These are phyloP conservation scores for Ptychodera flava DNA, from an alignment of 35 echinoderm and acorn worm species.

Conservation along the genomic window DNA sequence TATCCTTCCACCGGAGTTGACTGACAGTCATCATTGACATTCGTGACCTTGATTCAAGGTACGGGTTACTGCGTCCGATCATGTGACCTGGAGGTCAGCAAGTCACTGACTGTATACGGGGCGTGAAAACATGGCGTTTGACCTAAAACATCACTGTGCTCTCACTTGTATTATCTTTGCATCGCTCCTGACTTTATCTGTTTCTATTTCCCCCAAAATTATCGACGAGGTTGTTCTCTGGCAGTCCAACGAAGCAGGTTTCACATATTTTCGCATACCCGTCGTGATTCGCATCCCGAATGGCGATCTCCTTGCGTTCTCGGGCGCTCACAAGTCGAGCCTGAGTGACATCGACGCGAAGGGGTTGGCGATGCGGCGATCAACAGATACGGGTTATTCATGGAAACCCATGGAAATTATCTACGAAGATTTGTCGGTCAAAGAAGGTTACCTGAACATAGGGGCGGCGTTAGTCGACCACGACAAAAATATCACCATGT, in stretches of 20 bases:
- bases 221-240: slow-evolving; percentile 42
- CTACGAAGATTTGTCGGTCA: slow-evolving; percentile 36
- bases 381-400: slow-evolving; percentile 18
- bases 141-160: too few species aligned
- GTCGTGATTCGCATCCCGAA: slow-evolving; percentile 8
- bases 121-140: too few species aligned
- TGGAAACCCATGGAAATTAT: slow-evolving; percentile 39
- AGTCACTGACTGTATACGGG: too few species aligned
- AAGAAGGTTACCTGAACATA: slow-evolving; percentile 62
- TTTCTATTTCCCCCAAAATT: slow-evolving; percentile 35
- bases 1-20: too few species aligned
- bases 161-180: too few species aligned
- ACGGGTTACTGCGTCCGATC: too few species aligned
- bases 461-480: slow-evolving; percentile 51
- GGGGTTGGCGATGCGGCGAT: slow-evolving; percentile 17
- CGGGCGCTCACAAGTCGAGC: slow-evolving; percentile 5
- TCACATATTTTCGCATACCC: slow-evolving; percentile 29
- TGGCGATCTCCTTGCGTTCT: slow-evolving; percentile 7
- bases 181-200: too few species aligned
- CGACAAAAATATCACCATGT: slow-evolving; percentile 36
- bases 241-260: slow-evolving; percentile 19
- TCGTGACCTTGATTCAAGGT: too few species aligned
- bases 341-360: slow-evolving; percentile 14
- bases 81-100: too few species aligned
- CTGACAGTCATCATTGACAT: too few species aligned